Conservation (phyloP, 1,140 invertebrate genomes). For the Drosophila repletoides region DNA sequence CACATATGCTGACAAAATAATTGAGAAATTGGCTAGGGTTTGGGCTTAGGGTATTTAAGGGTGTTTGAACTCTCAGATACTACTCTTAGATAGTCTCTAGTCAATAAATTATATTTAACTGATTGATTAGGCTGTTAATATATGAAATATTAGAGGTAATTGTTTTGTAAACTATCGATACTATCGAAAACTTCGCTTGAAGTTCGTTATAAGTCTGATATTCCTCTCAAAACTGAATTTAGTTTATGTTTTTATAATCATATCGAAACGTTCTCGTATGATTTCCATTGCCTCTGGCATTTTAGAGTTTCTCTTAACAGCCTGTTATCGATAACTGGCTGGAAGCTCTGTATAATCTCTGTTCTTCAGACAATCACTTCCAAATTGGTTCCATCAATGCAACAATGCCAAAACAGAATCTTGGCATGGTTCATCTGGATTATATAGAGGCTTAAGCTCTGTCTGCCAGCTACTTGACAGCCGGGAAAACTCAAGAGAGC, state of each 20-base stretch:
- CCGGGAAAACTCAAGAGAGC: constrained; percentile 42
- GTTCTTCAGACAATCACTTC: constrained; percentile 25
- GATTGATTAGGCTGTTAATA: no score
- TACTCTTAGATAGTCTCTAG: no score
- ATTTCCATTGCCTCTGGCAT: background rate
- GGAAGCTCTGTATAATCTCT: no score
- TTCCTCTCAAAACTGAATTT: no score
- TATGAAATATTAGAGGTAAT: no score
- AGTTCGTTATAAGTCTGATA: no score
- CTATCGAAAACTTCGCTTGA: no score
- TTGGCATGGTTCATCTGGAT: constrained; percentile 23
- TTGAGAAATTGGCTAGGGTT: constrained; percentile 47
- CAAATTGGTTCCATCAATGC: constrained; percentile 26
- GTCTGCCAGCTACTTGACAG: constrained; percentile 42
- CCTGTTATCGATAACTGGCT: constrained; percentile 16
- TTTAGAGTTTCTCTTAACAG: background rate
- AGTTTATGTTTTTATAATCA: no score
- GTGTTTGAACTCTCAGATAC: no score
- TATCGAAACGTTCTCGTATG: no score
- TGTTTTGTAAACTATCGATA: no score
- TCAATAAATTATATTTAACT: no score
- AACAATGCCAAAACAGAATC: constrained; percentile 24
- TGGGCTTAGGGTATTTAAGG: background rate
- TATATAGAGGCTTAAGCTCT: constrained; percentile 40
- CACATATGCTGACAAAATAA: constrained; percentile 78